Conservation (phyloP, 2,888 invertebrate species). For the Papilio elwesi region DNA sequence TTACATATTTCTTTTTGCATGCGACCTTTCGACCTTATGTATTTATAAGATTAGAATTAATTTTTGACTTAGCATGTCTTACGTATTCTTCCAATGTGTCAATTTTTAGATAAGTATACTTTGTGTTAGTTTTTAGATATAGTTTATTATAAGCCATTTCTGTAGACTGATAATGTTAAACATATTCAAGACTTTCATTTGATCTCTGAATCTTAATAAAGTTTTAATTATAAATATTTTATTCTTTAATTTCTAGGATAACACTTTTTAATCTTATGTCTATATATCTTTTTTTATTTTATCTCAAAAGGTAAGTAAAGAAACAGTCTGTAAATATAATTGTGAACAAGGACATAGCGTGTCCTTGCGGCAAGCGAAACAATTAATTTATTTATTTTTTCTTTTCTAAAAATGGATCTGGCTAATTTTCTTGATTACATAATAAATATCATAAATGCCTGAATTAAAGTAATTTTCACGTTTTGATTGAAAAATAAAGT, state of each 20-base stretch:
- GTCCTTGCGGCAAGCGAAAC: too few relatives aligned
- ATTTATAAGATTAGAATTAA: slow-evolving; percentile 41
- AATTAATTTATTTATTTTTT: too few relatives aligned
- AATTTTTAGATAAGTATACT: slow-evolving; percentile 29
- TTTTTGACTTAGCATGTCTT: neutral
- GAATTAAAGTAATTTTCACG: too few relatives aligned
- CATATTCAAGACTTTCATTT: slow-evolving; percentile 80
- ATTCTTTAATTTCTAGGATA: slow-evolving; percentile 35
- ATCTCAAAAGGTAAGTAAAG: too few relatives aligned
- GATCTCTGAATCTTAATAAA: slow-evolving; percentile 81
- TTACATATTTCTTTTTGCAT: slow-evolving; percentile 31
- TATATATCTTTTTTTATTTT: too few relatives aligned
- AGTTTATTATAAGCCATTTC: slow-evolving; percentile 47
- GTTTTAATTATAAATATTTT: slow-evolving; percentile 50
- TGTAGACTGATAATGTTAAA: slow-evolving; percentile 76
- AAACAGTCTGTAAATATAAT: too few relatives aligned
- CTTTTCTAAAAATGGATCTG: too few relatives aligned
- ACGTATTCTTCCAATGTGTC: slow-evolving; percentile 36
- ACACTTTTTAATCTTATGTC: neutral
- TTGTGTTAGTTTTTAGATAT: slow-evolving; percentile 32
- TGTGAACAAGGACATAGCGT: too few relatives aligned
- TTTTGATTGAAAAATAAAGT: too few relatives aligned
- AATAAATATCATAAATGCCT: too few relatives aligned
- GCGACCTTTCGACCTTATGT: slow-evolving; percentile 45
- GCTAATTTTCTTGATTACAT: too few relatives aligned